Base-by-base conservation (phyloP, 2,888 invertebrate species). In the Capitulum mitella region DNA sequence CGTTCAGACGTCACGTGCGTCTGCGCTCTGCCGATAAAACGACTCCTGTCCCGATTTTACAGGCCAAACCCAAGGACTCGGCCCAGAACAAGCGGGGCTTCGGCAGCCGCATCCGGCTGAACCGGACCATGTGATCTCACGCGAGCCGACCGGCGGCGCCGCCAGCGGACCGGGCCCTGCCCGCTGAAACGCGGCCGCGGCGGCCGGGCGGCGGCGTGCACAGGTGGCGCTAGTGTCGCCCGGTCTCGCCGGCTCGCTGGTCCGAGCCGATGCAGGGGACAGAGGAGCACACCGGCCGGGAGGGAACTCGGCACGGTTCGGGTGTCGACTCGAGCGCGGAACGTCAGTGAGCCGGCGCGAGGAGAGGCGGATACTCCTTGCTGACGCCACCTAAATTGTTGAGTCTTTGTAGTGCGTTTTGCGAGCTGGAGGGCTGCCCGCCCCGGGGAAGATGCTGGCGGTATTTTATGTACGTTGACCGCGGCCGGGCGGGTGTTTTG, bases 351-450 rank as follows among this genome's bases (percentile, higher is more conserved):
- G 37, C 37, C 8, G 70, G 22, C 6, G 3, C 37, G 12, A n/a
- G n/a, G n/a, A n/a, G n/a, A n/a, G n/a, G n/a, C n/a, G n/a, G n/a
- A n/a, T n/a, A n/a, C n/a, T n/a, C n/a, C n/a, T n/a, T n/a, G 22
- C 6, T 26, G 70, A 16, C 70, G 70, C 37, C 70, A 37, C 37
- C 0, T 19, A 70, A 70, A 70, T 70, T 70, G 70, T 70, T 26
- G 70, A 70, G 70, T 70, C 70, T 70, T 40, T 70, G 40, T 70
- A 70, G 40, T 29, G 37, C 19, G 40, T 40, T 70, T 70, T 70
- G 10, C 37, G 70, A 70, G 26, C 40, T 70, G 12, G 70, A 5
- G 10, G 70, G 70, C 34, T 6, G 64, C 34, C 19, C 29, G 34
- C 32, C 19, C 32, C 29, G 34, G 16, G 34, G 19, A 34, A 34